Percentiles rank a stretch among this genome's conserved stretches.
Evolutionary conservation across 2,113 vertebrate species (phyloP).

Genomic region (Zosterops lateralis): DNA sequence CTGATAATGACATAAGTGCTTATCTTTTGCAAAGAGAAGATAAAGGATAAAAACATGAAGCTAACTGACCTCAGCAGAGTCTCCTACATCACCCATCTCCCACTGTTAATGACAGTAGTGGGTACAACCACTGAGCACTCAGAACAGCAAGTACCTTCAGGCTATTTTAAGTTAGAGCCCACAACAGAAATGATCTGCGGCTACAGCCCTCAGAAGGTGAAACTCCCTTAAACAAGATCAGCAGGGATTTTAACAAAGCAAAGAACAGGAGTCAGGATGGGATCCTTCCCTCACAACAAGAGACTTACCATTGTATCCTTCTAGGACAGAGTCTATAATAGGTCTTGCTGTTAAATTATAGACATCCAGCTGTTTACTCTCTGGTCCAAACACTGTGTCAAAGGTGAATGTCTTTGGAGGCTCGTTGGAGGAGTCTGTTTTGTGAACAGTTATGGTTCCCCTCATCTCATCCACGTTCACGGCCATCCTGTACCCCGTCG

Average conservation of each 20-base stretch:
- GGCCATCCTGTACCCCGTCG: constrained; percentile 84
- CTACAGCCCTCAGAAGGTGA: not conserved
- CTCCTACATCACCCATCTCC: not conserved
- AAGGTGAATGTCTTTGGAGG: constrained; percentile 97
- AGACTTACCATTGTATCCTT: constrained; percentile 94
- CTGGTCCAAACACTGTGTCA: constrained; percentile 94
- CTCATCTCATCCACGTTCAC: constrained; percentile 93
- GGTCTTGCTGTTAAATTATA: constrained; percentile 98
- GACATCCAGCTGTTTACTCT: constrained; percentile 97
- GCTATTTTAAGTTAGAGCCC: not conserved
- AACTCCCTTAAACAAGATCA: not conserved
- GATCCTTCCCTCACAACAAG: not conserved
- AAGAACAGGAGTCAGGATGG: not conserved
- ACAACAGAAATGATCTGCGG: not conserved
- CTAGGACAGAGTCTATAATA: constrained; percentile 93
- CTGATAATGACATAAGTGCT: not conserved
- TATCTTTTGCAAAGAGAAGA: not conserved
- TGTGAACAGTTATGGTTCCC: constrained; percentile 93
- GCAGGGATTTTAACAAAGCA: not conserved
- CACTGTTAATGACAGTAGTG: not conserved
- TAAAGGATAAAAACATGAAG: not conserved
- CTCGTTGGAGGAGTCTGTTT: constrained; percentile 88
- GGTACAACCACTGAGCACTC: not conserved
- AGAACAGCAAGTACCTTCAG: not conserved
- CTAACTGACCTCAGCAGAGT: not conserved